Conservation (phyloP, 2,797 vertebrate genomes). For the Muscicapa comitata region DNA sequence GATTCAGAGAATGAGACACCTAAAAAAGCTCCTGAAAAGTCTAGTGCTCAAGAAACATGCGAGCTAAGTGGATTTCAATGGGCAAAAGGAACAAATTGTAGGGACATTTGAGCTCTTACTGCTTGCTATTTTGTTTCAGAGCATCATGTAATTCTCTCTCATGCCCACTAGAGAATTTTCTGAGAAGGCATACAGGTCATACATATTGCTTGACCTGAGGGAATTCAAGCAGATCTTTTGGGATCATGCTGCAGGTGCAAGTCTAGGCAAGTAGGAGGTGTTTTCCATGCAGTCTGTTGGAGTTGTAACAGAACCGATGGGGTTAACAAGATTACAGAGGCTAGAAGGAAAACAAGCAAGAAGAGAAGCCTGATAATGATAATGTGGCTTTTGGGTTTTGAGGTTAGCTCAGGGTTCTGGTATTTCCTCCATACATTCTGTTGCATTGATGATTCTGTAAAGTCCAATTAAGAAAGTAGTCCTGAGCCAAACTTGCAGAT, state of each 20-base stretch:
- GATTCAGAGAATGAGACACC: neutral
- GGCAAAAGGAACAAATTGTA: neutral
- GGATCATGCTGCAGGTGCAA: neutral
- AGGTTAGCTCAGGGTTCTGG: neutral
- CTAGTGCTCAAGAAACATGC: neutral
- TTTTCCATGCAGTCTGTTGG: neutral
- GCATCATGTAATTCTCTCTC: neutral
- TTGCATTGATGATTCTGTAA: neutral
- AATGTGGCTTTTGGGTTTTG: neutral
- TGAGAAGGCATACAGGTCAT: neutral
- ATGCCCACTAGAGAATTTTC: neutral
- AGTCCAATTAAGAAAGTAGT: neutral
- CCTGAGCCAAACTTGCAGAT: neutral
- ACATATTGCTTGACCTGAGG: neutral
- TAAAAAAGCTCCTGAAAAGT: neutral
- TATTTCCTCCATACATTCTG: neutral
- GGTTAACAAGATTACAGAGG: neutral
- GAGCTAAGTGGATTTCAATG: neutral
- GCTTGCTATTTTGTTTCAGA: neutral
- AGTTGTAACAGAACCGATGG: neutral
- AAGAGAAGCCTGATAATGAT: fast-evolving
- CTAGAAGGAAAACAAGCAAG: neutral
- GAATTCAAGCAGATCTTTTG: neutral
- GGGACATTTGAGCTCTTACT: neutral
- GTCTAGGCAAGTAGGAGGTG: neutral